phyloP scores from a whole-genome alignment of 2,888 invertebrate species.

The Eupithecia dodoneata region DNA sequence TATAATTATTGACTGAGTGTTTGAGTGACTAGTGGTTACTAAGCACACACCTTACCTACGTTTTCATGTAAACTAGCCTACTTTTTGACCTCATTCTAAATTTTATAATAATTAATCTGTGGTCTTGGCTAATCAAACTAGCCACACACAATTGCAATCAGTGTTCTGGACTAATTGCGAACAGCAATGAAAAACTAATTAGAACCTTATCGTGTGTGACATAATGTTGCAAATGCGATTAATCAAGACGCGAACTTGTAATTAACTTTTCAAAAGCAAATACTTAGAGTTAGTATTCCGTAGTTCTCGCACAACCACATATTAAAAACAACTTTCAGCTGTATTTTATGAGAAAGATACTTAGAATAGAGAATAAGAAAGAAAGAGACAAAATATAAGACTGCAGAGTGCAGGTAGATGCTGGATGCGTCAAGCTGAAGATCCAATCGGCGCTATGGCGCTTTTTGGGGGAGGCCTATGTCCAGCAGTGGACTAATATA shows the following conservation, averaged over 20 bases:
- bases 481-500: too few relatives aligned
- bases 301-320: too few relatives aligned
- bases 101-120: not conserved
- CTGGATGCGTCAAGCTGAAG: too few relatives aligned
- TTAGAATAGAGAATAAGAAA: not conserved
- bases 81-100: not conserved
- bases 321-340: too few relatives aligned
- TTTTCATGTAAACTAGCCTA: not conserved
- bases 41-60: not conserved
- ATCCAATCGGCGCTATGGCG: too few relatives aligned
- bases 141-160: conserved; percentile 31
- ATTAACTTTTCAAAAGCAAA: conserved; percentile 4
- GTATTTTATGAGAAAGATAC: not conserved
- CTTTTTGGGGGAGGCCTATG: too few relatives aligned
- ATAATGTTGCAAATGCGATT: conserved; percentile 69
- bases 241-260: conserved; percentile 39
- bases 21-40: too few relatives aligned
- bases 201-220: conserved; percentile 62
- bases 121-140: conserved; percentile 49
- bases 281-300: not conserved
- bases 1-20: too few relatives aligned
- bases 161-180: conserved; percentile 71
- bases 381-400: not conserved
- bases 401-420: not conserved
- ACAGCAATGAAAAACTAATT: conserved; percentile 76